Percentiles rank a stretch among this genome's conserved stretches.
Conservation (phyloP, 2,888 invertebrate genomes). For the Ecdyonurus torrentis region DNA sequence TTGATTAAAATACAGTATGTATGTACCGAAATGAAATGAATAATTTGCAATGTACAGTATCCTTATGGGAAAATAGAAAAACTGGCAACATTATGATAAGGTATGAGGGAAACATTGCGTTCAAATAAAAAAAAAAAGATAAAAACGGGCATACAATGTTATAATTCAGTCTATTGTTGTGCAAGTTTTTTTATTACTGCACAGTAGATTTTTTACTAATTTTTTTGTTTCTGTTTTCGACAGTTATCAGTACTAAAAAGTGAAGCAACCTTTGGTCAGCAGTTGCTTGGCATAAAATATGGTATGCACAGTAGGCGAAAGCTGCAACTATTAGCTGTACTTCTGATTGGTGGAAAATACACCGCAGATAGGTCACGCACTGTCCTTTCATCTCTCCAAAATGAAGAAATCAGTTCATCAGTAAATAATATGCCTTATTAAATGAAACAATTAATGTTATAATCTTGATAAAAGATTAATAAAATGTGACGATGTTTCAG, state of each 20-base stretch:
- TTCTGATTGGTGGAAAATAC: constrained; percentile 16
- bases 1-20: too few relatives aligned
- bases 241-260: constrained; percentile 45
- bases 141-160: too few relatives aligned
- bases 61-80: too few relatives aligned
- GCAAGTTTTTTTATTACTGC: too few relatives aligned
- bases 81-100: too few relatives aligned
- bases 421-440: background rate
- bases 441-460: background rate
- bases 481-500: constrained; percentile 2
- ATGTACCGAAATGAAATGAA: too few relatives aligned
- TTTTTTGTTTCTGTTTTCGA: constrained; percentile 16
- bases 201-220: too few relatives aligned
- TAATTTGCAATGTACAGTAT: too few relatives aligned
- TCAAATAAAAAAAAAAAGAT: too few relatives aligned
- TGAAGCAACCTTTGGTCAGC: constrained; percentile 66
- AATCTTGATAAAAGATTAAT: background rate
- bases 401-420: background rate
- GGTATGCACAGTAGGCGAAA: constrained; percentile 20
- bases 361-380: constrained; percentile 12
- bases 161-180: too few relatives aligned
- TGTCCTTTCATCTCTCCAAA: background rate
- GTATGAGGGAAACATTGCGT: too few relatives aligned
- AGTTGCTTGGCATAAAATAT: constrained; percentile 61
- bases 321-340: constrained; percentile 13